Base-by-base conservation (phyloP, 2,113 vertebrate genomes). In the Sceloporus tristichus region DNA sequence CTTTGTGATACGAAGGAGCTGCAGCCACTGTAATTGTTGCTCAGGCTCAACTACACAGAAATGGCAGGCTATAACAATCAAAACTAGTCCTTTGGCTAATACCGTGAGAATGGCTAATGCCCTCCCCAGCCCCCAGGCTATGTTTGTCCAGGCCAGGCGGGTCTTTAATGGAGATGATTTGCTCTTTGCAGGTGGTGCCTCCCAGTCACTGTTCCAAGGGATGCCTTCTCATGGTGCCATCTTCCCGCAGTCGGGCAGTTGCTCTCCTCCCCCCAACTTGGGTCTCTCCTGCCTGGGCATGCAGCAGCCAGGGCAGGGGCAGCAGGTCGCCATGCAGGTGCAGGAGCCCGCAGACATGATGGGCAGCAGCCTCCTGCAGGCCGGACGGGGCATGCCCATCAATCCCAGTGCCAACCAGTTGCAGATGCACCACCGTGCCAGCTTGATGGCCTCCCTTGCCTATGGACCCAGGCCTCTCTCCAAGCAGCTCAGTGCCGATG, bases 401-500 rank as follows among this genome's bases (percentile, higher is more conserved):
- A 0, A 93, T 89, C 95, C 97, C 86, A 89, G 95, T 1, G 92
- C 96, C 93, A 95, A 87, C 89, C 97, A 97, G 89, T 91, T 97
- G 2, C 97, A 97, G 90, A 94, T 97, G 93, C 97, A 97, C 92
- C 97, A 98, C 89, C 97, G 98, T 0, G 97, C 97, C 87, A 97
- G 76, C 94, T 97, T 98, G 91, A 96, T 99, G 96, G 96, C 98
- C 79, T 97, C 98, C 10, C 96, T 98, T 59, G 91, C 88, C 88
- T 98, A 98, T 0, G 97, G 97, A 85, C 99, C 99, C 97, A 88
- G 98, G 88, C 98, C 98, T 81, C 96, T 99, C 16, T 99, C 98
- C 94, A 99, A 99, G 97, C 99, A 99, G 96, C 97, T 99, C 92
- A 99, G 98, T 4, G 98, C 99, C 0, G 99, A 99, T 97, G 98